phyloP scores from a whole-genome alignment of 1,140 invertebrate genomes.

The Drosophila littoralis region DNA sequence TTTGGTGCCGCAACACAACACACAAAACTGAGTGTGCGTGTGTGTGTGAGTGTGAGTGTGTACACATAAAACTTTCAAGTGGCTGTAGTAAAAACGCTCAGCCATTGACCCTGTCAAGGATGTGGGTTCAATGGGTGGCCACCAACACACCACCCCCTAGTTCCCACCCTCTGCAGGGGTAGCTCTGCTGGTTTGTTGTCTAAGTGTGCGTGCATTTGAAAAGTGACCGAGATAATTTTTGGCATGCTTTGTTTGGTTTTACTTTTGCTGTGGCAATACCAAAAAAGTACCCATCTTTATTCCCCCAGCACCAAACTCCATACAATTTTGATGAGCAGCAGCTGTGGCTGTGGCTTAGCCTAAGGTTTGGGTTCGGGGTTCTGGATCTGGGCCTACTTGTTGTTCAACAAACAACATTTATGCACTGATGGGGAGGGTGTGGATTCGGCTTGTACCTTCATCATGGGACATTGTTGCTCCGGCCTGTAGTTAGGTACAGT shows the following conservation, averaged over 20 bases:
- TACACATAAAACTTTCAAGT: slow-evolving; percentile 53
- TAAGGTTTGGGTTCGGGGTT: slow-evolving; percentile 22
- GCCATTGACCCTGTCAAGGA: slow-evolving; percentile 54
- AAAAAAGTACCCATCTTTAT: background rate
- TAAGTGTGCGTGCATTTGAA: slow-evolving; percentile 75
- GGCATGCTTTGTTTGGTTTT: slow-evolving; percentile 77
- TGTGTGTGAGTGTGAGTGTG: slow-evolving; percentile 26
- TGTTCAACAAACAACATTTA: slow-evolving; percentile 69
- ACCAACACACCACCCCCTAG: background rate
- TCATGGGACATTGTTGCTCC: slow-evolving; percentile 41
- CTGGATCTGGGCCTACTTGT: slow-evolving; percentile 9
- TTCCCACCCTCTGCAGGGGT: background rate
- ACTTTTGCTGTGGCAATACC: slow-evolving; percentile 53
- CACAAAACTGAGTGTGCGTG: slow-evolving; percentile 10
- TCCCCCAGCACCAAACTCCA: slow-evolving; percentile 4
- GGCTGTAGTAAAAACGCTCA: slow-evolving; percentile 22
- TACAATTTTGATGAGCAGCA: slow-evolving; percentile 78
- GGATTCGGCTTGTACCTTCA: slow-evolving; percentile 38
- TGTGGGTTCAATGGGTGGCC: slow-evolving; percentile 13
- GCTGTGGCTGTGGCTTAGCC: slow-evolving; percentile 61
- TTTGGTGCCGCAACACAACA: slow-evolving; percentile 43
- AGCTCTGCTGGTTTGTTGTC: slow-evolving; percentile 14
- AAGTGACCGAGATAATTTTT: slow-evolving; percentile 81
- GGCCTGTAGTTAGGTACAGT: slow-evolving; percentile 25
- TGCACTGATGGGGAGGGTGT: slow-evolving; percentile 42